phyloP scores from a whole-genome alignment of 2,888 invertebrate genomes.

The Choreutis nemorana region DNA sequence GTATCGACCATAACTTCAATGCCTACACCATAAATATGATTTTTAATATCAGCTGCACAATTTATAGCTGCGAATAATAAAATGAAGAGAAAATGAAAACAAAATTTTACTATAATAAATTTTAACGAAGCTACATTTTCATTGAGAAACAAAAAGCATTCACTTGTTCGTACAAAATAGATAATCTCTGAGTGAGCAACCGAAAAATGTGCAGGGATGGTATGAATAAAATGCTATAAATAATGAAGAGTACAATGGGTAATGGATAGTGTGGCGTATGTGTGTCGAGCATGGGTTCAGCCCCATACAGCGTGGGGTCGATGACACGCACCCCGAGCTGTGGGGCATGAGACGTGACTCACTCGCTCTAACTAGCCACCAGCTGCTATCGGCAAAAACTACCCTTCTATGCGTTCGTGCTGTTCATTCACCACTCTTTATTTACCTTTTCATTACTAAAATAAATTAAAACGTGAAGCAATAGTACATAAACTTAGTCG shows the following conservation, averaged over 20 bases:
- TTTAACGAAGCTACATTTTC: neutral
- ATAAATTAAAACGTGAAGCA: no score
- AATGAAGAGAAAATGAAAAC: neutral
- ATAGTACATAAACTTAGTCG: no score
- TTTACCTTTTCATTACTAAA: no score
- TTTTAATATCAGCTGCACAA: no score
- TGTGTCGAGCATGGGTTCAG: conserved; percentile 46
- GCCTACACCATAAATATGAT: no score
- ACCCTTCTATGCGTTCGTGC: conserved; percentile 39
- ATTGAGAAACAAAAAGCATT: conserved; percentile 12
- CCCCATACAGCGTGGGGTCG: conserved; percentile 60
- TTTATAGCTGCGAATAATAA: neutral
- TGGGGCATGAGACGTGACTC: conserved; percentile 54
- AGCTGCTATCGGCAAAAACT: conserved; percentile 61
- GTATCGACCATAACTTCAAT: conserved; percentile 41
- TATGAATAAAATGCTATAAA: conserved; percentile 42
- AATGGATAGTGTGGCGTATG: conserved; percentile 49
- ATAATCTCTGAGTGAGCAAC: conserved; percentile 30
- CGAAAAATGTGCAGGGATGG: conserved; percentile 30
- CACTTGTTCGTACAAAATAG: conserved; percentile 33
- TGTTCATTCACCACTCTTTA: conserved; percentile 21
- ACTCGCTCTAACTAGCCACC: conserved; percentile 60
- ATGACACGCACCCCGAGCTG: conserved; percentile 60
- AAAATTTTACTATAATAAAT: neutral
- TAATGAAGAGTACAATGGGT: conserved; percentile 54